Evolutionary conservation across 2,888 invertebrate species (phyloP).

Genomic region (Diachrysia chrysitis): DNA sequence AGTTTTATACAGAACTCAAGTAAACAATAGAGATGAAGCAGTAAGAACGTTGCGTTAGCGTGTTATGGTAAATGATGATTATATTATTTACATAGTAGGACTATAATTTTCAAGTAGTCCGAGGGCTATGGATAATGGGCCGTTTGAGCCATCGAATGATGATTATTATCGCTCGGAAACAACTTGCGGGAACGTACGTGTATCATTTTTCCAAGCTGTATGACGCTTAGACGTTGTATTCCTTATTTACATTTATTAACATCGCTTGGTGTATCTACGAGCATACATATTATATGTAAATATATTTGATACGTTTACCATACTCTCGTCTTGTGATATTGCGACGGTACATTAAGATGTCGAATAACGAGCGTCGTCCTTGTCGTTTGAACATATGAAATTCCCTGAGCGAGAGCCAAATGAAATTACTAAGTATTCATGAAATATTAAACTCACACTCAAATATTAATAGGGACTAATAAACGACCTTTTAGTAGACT

Average conservation of each 20-base stretch:
- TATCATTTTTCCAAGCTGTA: constrained; percentile 30
- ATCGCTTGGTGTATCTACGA: constrained; percentile 16
- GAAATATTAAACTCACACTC: constrained; percentile 53
- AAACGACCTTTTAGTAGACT: constrained; percentile 7
- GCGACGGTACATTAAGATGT: constrained; percentile 40
- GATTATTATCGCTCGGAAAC: constrained; percentile 15
- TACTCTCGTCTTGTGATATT: constrained; percentile 43
- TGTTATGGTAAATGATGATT: constrained; percentile 60
- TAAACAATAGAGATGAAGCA: constrained; percentile 69
- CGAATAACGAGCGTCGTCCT: constrained; percentile 34
- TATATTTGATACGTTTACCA: constrained; percentile 24
- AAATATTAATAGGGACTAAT: constrained; percentile 34
- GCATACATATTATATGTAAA: constrained; percentile 14
- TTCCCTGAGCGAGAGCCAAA: constrained; percentile 50
- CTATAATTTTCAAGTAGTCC: constrained; percentile 52
- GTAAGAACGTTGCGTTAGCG: constrained; percentile 52
- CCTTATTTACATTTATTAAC: constrained; percentile 29
- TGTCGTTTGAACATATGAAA: constrained; percentile 54
- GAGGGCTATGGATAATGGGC: constrained; percentile 48
- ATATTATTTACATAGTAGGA: constrained; percentile 62
- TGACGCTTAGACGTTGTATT: constrained; percentile 16
- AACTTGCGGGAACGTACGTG: constrained; percentile 6
- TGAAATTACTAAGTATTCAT: constrained; percentile 59
- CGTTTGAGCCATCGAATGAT: constrained; percentile 41
- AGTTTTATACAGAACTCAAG: constrained; percentile 74